These are phyloP conservation scores for Idaea biselata DNA, from an alignment of 2,888 invertebrate species.

Conservation along the genomic window DNA sequence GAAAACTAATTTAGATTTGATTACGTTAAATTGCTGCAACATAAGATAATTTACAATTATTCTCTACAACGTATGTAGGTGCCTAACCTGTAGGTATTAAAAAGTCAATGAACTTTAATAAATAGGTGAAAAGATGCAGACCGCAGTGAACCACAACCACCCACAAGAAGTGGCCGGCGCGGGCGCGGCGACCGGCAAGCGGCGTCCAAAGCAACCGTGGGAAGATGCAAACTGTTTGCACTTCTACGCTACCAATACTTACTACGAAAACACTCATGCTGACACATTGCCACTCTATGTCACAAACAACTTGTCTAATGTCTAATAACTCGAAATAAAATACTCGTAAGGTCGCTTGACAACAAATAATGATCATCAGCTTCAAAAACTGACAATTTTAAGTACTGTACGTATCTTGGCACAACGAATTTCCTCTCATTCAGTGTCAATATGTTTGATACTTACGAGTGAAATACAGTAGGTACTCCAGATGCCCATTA, in stretches of 20 bases:
- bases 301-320: slow-evolving; percentile 3
- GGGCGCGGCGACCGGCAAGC: slow-evolving; percentile 15
- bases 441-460: background rate
- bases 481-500: background rate
- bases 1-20: too few species aligned
- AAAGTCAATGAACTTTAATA: slow-evolving; percentile 31
- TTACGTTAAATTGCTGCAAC: too few species aligned
- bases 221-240: slow-evolving; percentile 40
- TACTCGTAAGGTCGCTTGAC: background rate
- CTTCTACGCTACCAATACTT: slow-evolving; percentile 26
- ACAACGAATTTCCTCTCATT: background rate
- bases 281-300: slow-evolving; percentile 2
- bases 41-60: background rate
- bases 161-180: slow-evolving; percentile 13
- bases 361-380: background rate
- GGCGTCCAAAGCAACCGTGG: slow-evolving; percentile 36
- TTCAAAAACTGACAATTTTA: background rate
- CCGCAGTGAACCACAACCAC: slow-evolving; percentile 34
- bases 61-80: background rate
- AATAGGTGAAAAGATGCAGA: slow-evolving; percentile 20
- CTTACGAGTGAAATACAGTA: background rate
- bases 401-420: background rate
- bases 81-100: background rate
- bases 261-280: slow-evolving; percentile 27
- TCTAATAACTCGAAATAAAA: slow-evolving; percentile 2